Evolutionary conservation across 2,888 invertebrate genomes (phyloP), one percentile per base, ranked within the genome.

Genomic region (Tholera decimalis): DNA sequence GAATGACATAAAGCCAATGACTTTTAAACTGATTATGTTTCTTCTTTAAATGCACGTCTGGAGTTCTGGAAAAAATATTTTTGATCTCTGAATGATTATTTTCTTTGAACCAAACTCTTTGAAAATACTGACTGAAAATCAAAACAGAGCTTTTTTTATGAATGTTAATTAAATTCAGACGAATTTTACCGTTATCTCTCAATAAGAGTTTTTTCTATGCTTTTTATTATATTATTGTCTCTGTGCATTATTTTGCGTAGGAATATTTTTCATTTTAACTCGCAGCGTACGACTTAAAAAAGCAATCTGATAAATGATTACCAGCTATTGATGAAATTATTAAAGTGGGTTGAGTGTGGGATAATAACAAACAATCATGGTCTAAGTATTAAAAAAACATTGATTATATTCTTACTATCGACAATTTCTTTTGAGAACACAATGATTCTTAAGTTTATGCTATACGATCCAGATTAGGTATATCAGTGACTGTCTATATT

Each of bases 1-100:
- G 37, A 56, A 69, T 26, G 56, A 61, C 33, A 60, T 53, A 60
- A 60, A 60, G 47, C 4, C 75, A 6, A 68, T 61, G 60, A 61
- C 51, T 56, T 68, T 43, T 26, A 1, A 22, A 46, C 20, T 47
- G 47, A 35, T 35, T 1, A 26, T 26, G 11, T 41, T 30, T 49
- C n/a, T n/a, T 49, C 18, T 30, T 55, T 44, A 30, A 53, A 20
- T 20, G 3, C 18, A n/a, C 9, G 1, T 50, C 11, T 44, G 37
- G 44, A 15, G 28, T 51, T 56, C 6, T 55, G 20, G 33, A 44
- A n/a, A 41, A 47, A 69, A 35, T 60, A 47, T 15, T 61, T 43
- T 22, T 44, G 18, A 8, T 20, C 9, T 24, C 18, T 28, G 18
- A 37, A 50, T 39, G 0, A 35, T 9, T 39, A 0, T 64, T 55